phyloP scores from a whole-genome alignment of 1,140 invertebrate species.

The Linepithema humile region DNA sequence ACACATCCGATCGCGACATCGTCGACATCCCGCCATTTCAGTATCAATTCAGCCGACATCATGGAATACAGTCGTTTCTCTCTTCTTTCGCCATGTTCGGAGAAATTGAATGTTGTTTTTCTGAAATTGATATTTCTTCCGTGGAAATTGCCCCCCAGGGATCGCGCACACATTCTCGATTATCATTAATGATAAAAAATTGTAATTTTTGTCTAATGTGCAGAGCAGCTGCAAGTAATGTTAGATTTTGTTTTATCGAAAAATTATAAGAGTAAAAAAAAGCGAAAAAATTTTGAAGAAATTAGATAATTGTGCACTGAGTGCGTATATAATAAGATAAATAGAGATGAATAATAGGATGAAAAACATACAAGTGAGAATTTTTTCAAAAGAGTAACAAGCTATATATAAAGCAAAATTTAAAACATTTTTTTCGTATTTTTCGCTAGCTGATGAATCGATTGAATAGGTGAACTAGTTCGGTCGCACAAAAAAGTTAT shows the following conservation, averaged over 20 bases:
- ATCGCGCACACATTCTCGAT: not conserved
- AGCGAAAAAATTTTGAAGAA: too few relatives aligned
- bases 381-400: not conserved
- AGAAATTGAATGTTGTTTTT: not conserved
- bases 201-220: not conserved
- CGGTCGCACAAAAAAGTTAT: not conserved
- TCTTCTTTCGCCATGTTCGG: not conserved
- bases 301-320: not conserved
- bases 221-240: not conserved
- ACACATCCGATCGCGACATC: not conserved
- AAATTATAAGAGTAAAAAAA: too few relatives aligned
- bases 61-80: not conserved
- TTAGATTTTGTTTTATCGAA: not conserved
- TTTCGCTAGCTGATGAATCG: too few relatives aligned
- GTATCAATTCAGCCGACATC: not conserved
- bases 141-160: not conserved
- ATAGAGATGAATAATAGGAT: too few relatives aligned
- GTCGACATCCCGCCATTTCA: not conserved
- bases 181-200: not conserved
- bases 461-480: not conserved
- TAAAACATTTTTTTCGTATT: too few relatives aligned
- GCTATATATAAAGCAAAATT: not conserved
- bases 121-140: not conserved
- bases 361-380: not conserved
- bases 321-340: not conserved